Evolutionary conservation across 2,888 invertebrate species (phyloP), one percentile per base, ranked within the genome.

Genomic region (Meta bourneti): DNA sequence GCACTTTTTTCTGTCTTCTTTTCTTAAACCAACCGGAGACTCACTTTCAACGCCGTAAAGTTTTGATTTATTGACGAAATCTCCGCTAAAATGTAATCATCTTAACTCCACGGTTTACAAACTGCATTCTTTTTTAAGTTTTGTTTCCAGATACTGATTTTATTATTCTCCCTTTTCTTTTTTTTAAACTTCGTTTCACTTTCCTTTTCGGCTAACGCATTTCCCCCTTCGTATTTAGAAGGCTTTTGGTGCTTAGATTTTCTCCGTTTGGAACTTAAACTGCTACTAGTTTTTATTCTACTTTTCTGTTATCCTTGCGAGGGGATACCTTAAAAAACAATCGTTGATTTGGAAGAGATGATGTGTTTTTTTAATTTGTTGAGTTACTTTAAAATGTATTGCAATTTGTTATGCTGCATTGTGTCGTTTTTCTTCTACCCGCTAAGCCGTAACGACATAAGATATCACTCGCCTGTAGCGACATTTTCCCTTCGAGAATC

Each of bases 41-140:
- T 49, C 69, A 70, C 49, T 88, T 88, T 81, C 81, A 61, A 48
- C 69, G 19, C 74, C 61, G 80, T 81, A 88, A 88, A 88, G 74
- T 54, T 90, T 85, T 90, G 90, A 90, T 90, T 90, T 90, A 90
- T 90, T 90, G 90, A 72, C 74, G 49, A 85, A 90, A 90, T 90
- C 90, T 85, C 72, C 69, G 71, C 78, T 84, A 84, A 90, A 90
- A 90, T 90, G 84, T 90, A 90, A 90, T 90, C 84, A 85, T 80
- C 90, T 90, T 85, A 90, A 90, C 84, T 90, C 70, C 19, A 74
- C 70, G 69, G 79, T 79, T 85, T 83, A 79, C 72, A 80, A 85
- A 80, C 80, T 54, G 51, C 48, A n/a, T 54, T 75, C 74, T 88
- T 88, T 88, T 81, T 75, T 61, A 0, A 52, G 49, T 61, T 88